Conservation (phyloP, 2,113 vertebrate genomes). For the Nesoenas mayeri region DNA sequence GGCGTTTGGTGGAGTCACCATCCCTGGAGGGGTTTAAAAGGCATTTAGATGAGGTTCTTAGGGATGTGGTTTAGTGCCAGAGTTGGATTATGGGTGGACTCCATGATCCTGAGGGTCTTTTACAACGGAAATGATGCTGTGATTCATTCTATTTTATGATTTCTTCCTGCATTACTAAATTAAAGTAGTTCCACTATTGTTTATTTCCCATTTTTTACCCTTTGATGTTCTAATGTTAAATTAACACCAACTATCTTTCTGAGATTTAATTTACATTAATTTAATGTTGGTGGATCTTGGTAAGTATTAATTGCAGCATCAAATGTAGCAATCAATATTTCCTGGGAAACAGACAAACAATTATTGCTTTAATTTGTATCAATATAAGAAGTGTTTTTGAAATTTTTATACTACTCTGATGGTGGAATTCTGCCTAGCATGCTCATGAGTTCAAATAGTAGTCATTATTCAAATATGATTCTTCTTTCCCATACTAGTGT, state of each 20-base stretch:
- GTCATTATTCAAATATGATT: not conserved
- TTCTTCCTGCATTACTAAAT: not conserved
- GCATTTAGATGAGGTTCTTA: no score
- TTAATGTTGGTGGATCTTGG: not conserved
- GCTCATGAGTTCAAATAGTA: not conserved
- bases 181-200: not conserved
- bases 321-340: conserved; percentile 11
- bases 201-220: not conserved
- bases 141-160: not conserved
- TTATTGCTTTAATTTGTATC: not conserved
- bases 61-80: no score
- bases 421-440: not conserved
- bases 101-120: no score
- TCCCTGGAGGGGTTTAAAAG: no score
- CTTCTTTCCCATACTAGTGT: not conserved
- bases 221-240: not conserved
- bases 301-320: conserved; percentile 12
- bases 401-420: not conserved
- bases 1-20: no score
- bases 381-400: not conserved
- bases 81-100: no score
- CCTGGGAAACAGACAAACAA: not conserved
- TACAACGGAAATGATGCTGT: no score
- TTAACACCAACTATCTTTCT: not conserved
- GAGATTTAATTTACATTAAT: not conserved